Evolutionary conservation across 2,888 invertebrate genomes (phyloP).

Genomic region (Caenorhabditis afra): DNA sequence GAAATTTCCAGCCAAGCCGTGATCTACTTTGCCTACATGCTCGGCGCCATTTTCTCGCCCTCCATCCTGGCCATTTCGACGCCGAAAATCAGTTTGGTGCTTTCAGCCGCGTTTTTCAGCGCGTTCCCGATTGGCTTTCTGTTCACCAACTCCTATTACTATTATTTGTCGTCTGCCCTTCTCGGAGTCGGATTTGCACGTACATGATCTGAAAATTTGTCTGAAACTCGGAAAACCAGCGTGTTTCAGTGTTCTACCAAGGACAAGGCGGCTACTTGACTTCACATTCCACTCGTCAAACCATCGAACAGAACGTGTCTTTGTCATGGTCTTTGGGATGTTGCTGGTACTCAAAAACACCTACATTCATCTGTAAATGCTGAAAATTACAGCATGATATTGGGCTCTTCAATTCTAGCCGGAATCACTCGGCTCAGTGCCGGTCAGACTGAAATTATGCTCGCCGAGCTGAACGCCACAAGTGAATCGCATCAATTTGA

Average conservation of each 20-base stretch:
- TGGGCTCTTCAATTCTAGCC: conserved; percentile 57
- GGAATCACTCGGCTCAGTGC: conserved; percentile 32
- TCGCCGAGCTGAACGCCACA: not conserved
- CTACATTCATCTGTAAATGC: no score
- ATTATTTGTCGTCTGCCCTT: conserved; percentile 53
- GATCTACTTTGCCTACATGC: conserved; percentile 50
- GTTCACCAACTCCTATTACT: conserved; percentile 60
- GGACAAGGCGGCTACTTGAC: conserved; percentile 66
- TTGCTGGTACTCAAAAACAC: conserved; percentile 52
- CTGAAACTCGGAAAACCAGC: conserved; percentile 56
- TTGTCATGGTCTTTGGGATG: conserved; percentile 65
- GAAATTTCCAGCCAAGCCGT: conserved; percentile 59
- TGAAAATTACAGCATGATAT: conserved; percentile 49
- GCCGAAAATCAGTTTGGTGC: conserved; percentile 53
- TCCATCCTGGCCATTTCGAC: conserved; percentile 50
- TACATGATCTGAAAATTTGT: not conserved
- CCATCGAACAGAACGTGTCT: conserved; percentile 65
- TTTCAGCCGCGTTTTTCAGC: conserved; percentile 48
- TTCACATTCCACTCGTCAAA: conserved; percentile 63
- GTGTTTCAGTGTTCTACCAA: conserved; percentile 65
- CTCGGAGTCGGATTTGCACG: conserved; percentile 66
- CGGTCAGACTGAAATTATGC: not conserved
- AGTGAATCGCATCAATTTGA: conserved; percentile 15
- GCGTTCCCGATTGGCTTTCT: conserved; percentile 62
- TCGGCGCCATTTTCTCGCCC: conserved; percentile 55